Conservation (phyloP, 2,113 vertebrate species). For the Melozone crissalis region DNA sequence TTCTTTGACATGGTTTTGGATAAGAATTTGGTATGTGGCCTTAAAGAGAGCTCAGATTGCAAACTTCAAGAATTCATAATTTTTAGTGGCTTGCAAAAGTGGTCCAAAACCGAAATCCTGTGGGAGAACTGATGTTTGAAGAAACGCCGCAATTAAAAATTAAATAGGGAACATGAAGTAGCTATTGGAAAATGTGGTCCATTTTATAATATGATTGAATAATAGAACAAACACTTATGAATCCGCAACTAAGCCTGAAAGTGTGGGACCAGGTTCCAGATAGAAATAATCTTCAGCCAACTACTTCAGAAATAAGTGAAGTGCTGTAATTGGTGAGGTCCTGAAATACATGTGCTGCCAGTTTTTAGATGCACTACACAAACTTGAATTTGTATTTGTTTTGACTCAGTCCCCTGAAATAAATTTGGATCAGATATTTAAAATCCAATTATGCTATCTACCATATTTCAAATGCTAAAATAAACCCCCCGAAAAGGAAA, state of each 20-base stretch:
- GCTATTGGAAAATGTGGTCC: slow-evolving; percentile 67
- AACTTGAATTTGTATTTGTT: slow-evolving; percentile 54
- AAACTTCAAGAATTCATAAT: slow-evolving; percentile 51
- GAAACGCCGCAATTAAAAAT: slow-evolving; percentile 52
- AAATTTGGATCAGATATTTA: slow-evolving; percentile 66
- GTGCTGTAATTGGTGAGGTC: slow-evolving; percentile 35
- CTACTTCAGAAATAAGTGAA: slow-evolving; percentile 41
- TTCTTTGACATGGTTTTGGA: slow-evolving; percentile 62
- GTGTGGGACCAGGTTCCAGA: slow-evolving; percentile 32
- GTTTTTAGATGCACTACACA: slow-evolving; percentile 30
- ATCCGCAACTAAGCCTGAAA: slow-evolving; percentile 48
- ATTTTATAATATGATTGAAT: slow-evolving; percentile 65
- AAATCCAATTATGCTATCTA: slow-evolving; percentile 65
- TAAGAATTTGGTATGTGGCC: slow-evolving; percentile 49
- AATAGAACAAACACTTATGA: slow-evolving; percentile 47
- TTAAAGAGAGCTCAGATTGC: slow-evolving; percentile 55
- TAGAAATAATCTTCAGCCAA: slow-evolving; percentile 8
- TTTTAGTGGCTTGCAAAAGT: slow-evolving; percentile 57
- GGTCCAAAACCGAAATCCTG: slow-evolving; percentile 39
- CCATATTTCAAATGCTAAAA: slow-evolving; percentile 60
- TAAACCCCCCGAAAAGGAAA: slow-evolving; percentile 31
- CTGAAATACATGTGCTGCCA: not conserved
- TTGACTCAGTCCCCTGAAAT: slow-evolving; percentile 55
- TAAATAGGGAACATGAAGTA: slow-evolving; percentile 56
- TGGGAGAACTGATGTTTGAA: slow-evolving; percentile 57